phyloP scores from a whole-genome alignment of 2,113 vertebrate genomes.

The Tonatia bakeri region DNA sequence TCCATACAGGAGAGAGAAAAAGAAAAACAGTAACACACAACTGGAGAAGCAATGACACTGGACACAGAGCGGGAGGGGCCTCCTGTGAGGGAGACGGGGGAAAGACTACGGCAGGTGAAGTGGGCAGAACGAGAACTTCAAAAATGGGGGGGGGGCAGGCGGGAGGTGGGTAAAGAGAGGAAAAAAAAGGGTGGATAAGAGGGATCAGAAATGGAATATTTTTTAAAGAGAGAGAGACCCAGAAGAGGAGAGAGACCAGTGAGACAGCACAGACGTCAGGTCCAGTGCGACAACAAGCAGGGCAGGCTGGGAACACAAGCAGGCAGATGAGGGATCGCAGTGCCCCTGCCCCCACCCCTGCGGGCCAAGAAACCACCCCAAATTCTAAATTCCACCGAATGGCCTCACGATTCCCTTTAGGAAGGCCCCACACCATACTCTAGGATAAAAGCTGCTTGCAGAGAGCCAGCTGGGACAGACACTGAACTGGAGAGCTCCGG shows the following conservation, averaged over 20 bases:
- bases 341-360: neutral
- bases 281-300: accelerated
- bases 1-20: neutral
- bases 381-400: neutral
- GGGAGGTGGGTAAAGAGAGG: accelerated
- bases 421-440: neutral
- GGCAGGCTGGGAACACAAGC: neutral
- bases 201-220: neutral
- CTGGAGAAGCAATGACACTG: neutral
- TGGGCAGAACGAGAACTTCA: neutral
- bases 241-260: neutral
- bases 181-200: neutral
- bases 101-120: neutral
- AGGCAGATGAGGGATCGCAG: accelerated
- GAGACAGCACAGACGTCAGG: neutral
- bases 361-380: neutral
- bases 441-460: neutral
- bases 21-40: neutral
- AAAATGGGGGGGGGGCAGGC: neutral
- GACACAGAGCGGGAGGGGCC: neutral
- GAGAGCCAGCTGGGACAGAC: neutral
- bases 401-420: neutral
- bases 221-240: neutral
- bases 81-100: neutral
- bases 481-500: neutral